Conservation (phyloP, 2,888 invertebrate genomes). For the Teleiodes luculella region DNA sequence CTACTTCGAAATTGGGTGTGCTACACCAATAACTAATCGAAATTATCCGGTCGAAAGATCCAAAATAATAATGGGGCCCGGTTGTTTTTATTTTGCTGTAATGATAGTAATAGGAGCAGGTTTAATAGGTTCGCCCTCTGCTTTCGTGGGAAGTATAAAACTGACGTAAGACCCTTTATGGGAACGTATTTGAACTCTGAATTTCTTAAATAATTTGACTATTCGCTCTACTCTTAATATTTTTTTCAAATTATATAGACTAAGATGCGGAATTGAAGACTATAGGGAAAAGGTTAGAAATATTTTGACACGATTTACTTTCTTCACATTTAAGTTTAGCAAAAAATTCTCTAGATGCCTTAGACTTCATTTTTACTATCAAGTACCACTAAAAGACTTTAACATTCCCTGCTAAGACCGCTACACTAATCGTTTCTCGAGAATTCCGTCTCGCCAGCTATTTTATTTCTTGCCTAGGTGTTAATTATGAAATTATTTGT, state of each 20-base stretch:
- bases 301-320: too few species aligned
- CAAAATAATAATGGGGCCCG: conserved; percentile 54
- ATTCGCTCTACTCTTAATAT: too few species aligned
- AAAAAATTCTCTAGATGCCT: too few species aligned
- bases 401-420: background rate
- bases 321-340: too few species aligned
- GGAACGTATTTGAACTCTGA: conserved; percentile 28
- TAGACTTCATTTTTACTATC: too few species aligned
- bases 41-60: conserved; percentile 59
- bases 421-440: background rate
- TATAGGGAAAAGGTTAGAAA: too few species aligned
- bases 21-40: conserved; percentile 43
- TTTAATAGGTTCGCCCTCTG: conserved; percentile 56
- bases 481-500: conserved; percentile 40
- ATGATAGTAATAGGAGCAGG: conserved; percentile 59
- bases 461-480: background rate
- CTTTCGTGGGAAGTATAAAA: conserved; percentile 56
- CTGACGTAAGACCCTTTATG: conserved; percentile 33
- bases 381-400: background rate
- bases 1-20: conserved; percentile 28
- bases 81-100: conserved; percentile 63
- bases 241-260: too few species aligned
- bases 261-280: too few species aligned
- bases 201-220: background rate
- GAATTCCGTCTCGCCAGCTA: background rate